A percentile compares a stretch with the other conserved stretches of the same genome.
Conservation (phyloP, 1,140 invertebrate genomes). For the Bathynomus jamesi region DNA sequence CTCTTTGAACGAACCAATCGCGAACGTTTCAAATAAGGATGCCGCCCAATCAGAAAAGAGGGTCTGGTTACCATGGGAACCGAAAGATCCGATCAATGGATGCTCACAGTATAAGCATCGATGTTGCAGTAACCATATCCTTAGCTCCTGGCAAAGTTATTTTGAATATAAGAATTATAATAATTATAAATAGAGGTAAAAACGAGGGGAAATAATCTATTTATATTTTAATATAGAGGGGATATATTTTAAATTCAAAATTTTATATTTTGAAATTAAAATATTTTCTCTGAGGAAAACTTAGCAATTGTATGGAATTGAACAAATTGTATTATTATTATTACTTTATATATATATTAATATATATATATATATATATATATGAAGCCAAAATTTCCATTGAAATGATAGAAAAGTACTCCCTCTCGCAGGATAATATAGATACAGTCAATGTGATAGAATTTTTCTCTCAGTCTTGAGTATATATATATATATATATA, state of each 20-base stretch:
- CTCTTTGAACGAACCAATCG: conserved; percentile 20
- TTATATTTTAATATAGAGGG: not conserved
- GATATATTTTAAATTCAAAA: not conserved
- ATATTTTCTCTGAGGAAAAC: not conserved
- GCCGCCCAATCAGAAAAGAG: conserved; percentile 22
- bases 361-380: conserved; percentile 2
- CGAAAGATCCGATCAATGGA: conserved; percentile 32
- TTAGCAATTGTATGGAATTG: too few relatives aligned
- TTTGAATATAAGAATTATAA: not conserved
- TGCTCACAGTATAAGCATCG: not conserved
- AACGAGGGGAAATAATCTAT: not conserved
- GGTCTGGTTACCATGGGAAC: conserved; percentile 30
- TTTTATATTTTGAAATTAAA: not conserved
- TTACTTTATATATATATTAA: not conserved
- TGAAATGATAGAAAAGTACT: too few relatives aligned
- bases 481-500: too few relatives aligned
- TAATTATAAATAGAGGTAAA: not conserved
- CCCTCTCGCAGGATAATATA: too few relatives aligned
- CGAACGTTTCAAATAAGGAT: conserved; percentile 12
- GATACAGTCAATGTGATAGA: too few relatives aligned
- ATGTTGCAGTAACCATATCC: conserved; percentile 1
- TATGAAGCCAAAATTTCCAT: too few relatives aligned
- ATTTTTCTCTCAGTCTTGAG: too few relatives aligned
- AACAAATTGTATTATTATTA: not conserved
- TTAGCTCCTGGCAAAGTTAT: not conserved